Evolutionary conservation across 2,888 invertebrate genomes (phyloP), one percentile per base, ranked within the genome.

Genomic region (Erannis defoliaria): DNA sequence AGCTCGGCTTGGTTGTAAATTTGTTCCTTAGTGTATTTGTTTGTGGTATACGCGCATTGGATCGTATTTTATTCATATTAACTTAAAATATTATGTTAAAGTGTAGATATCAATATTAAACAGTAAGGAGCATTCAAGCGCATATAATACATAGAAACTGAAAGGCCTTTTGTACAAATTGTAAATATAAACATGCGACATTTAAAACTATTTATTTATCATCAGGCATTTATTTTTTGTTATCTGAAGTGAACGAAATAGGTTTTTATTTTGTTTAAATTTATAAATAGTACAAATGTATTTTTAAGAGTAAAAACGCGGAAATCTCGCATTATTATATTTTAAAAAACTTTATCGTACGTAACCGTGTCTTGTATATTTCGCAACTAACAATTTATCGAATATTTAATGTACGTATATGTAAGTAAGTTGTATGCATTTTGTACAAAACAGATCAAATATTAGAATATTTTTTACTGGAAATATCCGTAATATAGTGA

Each of bases 221-320:
- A 72, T 80, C 71, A 72, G 70, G 71, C 82, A 73, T 81, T 83
- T 81, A 78, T 77, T 78, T 80, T 77, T 80, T 75, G 68, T 76
- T 79, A 45, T 38, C 72, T 19, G 26, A 77, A 64, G 68, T 75
- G 45, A 57, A 68, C 70, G 73, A 71, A 70, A 70, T 70, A 71
- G 70, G 69, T 70, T 75, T 75, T 77, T 77, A 70, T 74, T 80
- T 78, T 76, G 78, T 78, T 79, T 84, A 84, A 77, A 85, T 85
- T 84, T 90, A 86, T 90, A 85, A 84, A 91, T 88, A 91, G 91
- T 91, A 91, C 91, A 91, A 91, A 91, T 86, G 77, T 87, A 88
- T 85, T 75, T 80, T 80, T 90, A 89, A 89, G 89, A 75, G 75
- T 68, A 59, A 70, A 26, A 74, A 42, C 12, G 74, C 73, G 68